phyloP scores from a whole-genome alignment of 2,113 vertebrate species.

The Aplodontia rufa region DNA sequence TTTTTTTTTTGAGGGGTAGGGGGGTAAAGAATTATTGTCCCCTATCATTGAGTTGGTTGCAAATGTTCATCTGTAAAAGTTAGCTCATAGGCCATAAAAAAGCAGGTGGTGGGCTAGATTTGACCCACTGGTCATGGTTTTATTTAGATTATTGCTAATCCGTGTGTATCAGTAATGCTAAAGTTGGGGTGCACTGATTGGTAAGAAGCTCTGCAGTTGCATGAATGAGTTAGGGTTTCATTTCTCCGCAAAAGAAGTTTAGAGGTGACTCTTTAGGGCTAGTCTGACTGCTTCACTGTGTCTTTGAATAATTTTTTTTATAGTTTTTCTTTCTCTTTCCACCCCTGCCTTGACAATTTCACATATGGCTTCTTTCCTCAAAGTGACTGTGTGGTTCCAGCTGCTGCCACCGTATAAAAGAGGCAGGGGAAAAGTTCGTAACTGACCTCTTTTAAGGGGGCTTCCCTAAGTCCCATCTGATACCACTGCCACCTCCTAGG shows the following conservation, averaged over 20 bases:
- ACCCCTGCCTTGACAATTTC: not conserved
- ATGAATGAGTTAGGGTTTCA: not conserved
- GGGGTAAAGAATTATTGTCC: not conserved
- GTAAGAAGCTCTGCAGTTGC: not conserved
- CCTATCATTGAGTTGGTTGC: not conserved
- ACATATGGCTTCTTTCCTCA: not conserved
- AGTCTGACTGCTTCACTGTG: not conserved
- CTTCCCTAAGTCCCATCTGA: not conserved
- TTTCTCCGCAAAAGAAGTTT: not conserved
- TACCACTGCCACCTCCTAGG: too few species aligned
- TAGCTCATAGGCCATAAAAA: not conserved
- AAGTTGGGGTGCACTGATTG: not conserved
- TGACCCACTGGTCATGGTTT: not conserved
- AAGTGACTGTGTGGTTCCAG: not conserved
- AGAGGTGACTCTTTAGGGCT: not conserved
- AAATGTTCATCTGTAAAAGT: conserved; percentile 38
- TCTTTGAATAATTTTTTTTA: not conserved
- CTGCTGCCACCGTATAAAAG: not conserved
- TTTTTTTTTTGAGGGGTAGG: not conserved
- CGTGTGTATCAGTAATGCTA: not conserved
- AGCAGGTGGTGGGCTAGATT: not conserved
- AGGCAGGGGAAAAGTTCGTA: not conserved
- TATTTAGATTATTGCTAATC: not conserved
- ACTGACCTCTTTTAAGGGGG: not conserved
- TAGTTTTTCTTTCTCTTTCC: not conserved